Base-by-base conservation (phyloP, 2,888 invertebrate species). In the Trichogramma evanescens region DNA sequence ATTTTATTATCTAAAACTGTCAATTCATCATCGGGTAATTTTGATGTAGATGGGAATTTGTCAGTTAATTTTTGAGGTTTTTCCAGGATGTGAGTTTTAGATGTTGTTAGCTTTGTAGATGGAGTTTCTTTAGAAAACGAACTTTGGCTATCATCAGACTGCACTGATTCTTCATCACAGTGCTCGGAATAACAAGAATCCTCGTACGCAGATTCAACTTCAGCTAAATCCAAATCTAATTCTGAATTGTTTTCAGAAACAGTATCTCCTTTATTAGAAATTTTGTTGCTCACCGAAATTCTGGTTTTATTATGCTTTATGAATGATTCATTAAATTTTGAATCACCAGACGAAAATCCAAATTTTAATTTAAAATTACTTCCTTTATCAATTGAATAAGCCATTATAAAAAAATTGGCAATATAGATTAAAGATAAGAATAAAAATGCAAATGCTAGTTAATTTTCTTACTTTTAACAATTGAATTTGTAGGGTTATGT, bases 141-240 rank as follows among this genome's bases (percentile, higher is more conserved):
- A 3, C 10, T 13, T 13, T 13, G 13, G 13, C 13, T 13, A 13
- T 13, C 13, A 55, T 70, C 68, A n/a, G 67, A 66, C 5, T 64
- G 58, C 51, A 70, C 69, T 2, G 70, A 71, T 6, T 70, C 70
- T 13, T 66, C 61, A 6, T 62, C 58, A 26, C 72, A 71, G 44
- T 66, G 66, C 5, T 72, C 70, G 0, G 73, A 72, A 54, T 66
- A 70, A 50, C 71, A 67, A 2, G 73, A 72, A 5, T 74, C 74
- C 6, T 65, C 69, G 41, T 74, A 74, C 26, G 66, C 64, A 40
- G 71, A 71, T 63, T 74, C 70, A 7, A 67, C 60, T 42, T 71
- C 70, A 26, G 42, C 45, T 0, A 38, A 41, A 40, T 66, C 61
- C 13, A 7, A n/a, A 38, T 62, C 61, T 26, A 10, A 41, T 44